These are phyloP conservation scores for Gambusia affinis DNA, from an alignment of 2,113 vertebrate genomes.

Conservation along the genomic window DNA sequence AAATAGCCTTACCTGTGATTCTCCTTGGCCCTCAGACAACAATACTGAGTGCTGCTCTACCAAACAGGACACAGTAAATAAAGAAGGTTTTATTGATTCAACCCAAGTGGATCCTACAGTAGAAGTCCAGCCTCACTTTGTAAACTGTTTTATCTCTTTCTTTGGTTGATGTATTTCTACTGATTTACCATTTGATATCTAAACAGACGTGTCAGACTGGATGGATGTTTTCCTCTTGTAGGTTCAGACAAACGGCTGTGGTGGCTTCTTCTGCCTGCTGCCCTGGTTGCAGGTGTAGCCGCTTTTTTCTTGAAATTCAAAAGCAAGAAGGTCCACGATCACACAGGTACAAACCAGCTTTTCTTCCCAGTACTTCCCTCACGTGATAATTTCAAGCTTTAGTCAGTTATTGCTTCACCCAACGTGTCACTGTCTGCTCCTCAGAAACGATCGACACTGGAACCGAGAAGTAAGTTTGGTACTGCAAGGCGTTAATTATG, in stretches of 20 bases:
- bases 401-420: background rate
- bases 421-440: background rate
- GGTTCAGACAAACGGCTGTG: constrained; percentile 63
- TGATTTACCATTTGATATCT: too few species aligned
- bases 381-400: background rate
- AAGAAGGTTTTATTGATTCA: too few species aligned
- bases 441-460: constrained; percentile 75
- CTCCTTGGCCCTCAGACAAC: too few species aligned
- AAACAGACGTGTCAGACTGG: background rate
- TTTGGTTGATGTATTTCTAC: too few species aligned
- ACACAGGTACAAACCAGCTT: constrained; percentile 59
- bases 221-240: background rate
- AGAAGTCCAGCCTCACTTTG: too few species aligned
- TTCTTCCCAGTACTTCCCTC: too few species aligned
- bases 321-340: constrained; percentile 68
- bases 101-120: too few species aligned
- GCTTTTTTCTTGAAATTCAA: constrained; percentile 63
- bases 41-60: too few species aligned
- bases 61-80: too few species aligned
- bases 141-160: too few species aligned
- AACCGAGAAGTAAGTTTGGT: constrained; percentile 78
- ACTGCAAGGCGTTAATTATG: fast-evolving
- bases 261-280: constrained; percentile 63
- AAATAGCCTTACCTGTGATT: too few species aligned
- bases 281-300: constrained; percentile 19